Conservation (phyloP, 2,888 invertebrate species). For the Cyclophora albipunctata region DNA sequence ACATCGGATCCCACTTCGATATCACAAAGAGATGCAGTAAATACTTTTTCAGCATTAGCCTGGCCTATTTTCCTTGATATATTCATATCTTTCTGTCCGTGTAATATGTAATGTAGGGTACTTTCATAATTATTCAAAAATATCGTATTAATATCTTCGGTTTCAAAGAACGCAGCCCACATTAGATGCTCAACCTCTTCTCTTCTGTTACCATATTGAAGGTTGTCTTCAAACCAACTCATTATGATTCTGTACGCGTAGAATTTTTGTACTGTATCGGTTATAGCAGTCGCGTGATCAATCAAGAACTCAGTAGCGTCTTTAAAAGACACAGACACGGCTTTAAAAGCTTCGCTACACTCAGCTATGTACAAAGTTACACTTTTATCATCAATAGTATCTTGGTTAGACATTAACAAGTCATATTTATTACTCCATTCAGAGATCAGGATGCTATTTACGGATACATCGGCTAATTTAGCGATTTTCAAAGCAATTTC, state of each 20-base stretch:
- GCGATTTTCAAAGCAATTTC: slow-evolving; percentile 76
- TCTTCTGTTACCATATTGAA: slow-evolving; percentile 50
- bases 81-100: slow-evolving; percentile 50
- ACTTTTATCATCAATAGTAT: slow-evolving; percentile 47
- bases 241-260: slow-evolving; percentile 63
- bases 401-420: slow-evolving; percentile 41
- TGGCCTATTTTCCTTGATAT: slow-evolving; percentile 43
- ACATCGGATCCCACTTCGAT: slow-evolving; percentile 65
- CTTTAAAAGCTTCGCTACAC: slow-evolving; percentile 78
- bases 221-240: slow-evolving; percentile 64
- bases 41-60: slow-evolving; percentile 45
- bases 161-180: slow-evolving; percentile 62
- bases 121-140: slow-evolving; percentile 50
- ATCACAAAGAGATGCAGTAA: slow-evolving; percentile 52
- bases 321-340: slow-evolving; percentile 76
- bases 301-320: slow-evolving; percentile 79
- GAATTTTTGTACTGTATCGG: slow-evolving; percentile 64
- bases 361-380: slow-evolving; percentile 71
- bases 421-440: slow-evolving; percentile 73
- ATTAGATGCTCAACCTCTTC: slow-evolving; percentile 64
- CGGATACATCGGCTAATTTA: slow-evolving; percentile 58
- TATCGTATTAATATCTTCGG: slow-evolving; percentile 36
- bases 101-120: slow-evolving; percentile 52
- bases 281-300: slow-evolving; percentile 68
- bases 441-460: slow-evolving; percentile 69